Evolutionary conservation across 2,888 invertebrate species (phyloP).

Genomic region (Lycocerus yunnanus): DNA sequence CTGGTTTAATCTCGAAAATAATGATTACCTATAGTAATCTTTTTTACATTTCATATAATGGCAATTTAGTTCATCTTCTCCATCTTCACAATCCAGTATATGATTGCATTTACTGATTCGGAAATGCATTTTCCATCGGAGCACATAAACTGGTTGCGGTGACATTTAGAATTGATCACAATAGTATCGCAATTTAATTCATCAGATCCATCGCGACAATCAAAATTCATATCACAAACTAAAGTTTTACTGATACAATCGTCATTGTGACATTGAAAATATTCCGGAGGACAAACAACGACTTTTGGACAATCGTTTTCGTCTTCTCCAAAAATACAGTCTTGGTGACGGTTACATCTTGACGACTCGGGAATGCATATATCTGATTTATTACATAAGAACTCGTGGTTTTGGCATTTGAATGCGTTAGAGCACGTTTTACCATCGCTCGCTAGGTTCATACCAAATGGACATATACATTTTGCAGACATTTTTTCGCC

Average conservation of each 20-base stretch:
- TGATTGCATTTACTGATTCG: slow-evolving; percentile 59
- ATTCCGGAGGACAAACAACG: slow-evolving; percentile 50
- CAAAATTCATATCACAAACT: slow-evolving; percentile 59
- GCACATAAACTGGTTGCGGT: slow-evolving; percentile 49
- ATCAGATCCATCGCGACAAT: slow-evolving; percentile 64
- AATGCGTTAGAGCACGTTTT: slow-evolving; percentile 62
- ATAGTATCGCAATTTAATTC: slow-evolving; percentile 58
- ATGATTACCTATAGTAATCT: slow-evolving; percentile 51
- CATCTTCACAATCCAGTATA: slow-evolving; percentile 56
- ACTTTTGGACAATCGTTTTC: slow-evolving; percentile 48
- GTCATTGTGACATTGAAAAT: slow-evolving; percentile 62
- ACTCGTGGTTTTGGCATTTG: slow-evolving; percentile 56
- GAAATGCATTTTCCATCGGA: slow-evolving; percentile 59
- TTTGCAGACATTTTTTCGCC: slow-evolving; percentile 42
- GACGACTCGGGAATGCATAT: slow-evolving; percentile 52
- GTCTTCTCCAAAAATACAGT: slow-evolving; percentile 53
- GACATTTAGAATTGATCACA: background rate
- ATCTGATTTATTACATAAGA: slow-evolving; percentile 56
- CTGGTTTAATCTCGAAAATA: no score
- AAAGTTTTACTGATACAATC: slow-evolving; percentile 55
- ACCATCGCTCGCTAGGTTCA: slow-evolving; percentile 59
- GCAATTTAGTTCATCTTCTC: slow-evolving; percentile 58
- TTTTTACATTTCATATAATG: slow-evolving; percentile 41
- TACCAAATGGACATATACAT: slow-evolving; percentile 71
- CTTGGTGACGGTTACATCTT: slow-evolving; percentile 49